Conservation (phyloP, 2,797 vertebrate genomes). For the Rhinophrynus dorsalis region DNA sequence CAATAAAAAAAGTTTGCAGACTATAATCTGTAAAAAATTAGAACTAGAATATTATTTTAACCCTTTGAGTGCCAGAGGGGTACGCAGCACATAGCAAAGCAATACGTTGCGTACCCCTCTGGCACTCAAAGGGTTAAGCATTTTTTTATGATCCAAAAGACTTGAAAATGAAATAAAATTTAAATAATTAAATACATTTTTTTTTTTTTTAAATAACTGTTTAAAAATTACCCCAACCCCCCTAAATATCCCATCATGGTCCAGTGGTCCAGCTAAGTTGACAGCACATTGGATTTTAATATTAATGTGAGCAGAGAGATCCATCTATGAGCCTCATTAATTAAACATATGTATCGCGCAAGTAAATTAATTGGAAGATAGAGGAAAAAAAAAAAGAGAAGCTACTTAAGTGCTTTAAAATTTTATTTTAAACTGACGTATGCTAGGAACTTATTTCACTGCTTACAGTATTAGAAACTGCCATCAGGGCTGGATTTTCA, state of each 20-base stretch:
- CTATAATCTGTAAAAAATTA: neutral
- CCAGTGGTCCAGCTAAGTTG: neutral
- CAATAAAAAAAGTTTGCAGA: neutral
- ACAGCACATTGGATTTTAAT: neutral
- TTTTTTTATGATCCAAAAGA: no score
- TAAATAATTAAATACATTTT: no score
- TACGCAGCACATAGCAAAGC: no score
- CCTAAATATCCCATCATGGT: neutral
- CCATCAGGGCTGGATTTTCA: no score
- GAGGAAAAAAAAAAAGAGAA: neutral
- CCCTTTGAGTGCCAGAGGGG: no score
- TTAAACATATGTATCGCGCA: neutral
- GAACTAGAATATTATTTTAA: neutral
- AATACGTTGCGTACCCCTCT: no score
- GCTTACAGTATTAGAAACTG: no score
- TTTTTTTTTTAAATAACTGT: no score
- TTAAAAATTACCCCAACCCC: no score
- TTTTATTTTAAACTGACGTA: neutral
- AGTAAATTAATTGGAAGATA: neutral
- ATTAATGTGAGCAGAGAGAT: neutral
- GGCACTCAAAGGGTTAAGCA: no score
- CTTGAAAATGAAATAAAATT: no score
- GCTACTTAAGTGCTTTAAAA: neutral
- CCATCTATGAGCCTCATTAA: neutral
- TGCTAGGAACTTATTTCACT: neutral